Percentiles rank a stretch among this genome's conserved stretches.
Evolutionary conservation across 35 echinoderm and acorn worm species (phyloP).

Genomic region (Hemicentrotus pulcherrimus): DNA sequence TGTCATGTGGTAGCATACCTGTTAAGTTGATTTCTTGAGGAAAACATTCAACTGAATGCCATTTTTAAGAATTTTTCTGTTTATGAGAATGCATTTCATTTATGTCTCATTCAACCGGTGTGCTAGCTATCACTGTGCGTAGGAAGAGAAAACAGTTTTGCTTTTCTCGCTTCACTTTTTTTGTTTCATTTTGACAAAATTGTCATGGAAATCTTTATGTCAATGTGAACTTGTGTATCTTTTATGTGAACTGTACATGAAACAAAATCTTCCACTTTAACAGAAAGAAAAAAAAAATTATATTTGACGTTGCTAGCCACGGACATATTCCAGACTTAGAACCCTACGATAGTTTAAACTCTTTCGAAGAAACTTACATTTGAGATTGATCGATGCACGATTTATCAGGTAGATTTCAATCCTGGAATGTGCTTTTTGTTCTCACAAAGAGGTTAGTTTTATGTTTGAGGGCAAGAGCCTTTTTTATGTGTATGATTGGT

Average conservation of each 20-base stretch:
- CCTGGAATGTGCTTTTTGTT: background rate
- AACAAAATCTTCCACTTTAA: slow-evolving; percentile 2
- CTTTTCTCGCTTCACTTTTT: background rate
- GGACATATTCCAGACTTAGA: background rate
- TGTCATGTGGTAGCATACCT: no score
- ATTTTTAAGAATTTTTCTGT: no score
- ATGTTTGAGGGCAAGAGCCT: background rate
- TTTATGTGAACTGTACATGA: background rate
- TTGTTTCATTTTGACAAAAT: background rate
- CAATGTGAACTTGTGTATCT: background rate
- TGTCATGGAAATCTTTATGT: background rate
- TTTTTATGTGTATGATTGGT: no score
- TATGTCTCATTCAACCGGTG: background rate
- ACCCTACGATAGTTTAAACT: background rate
- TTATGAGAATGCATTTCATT: background rate
- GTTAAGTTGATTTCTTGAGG: no score
- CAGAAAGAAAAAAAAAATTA: background rate
- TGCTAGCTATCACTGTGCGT: background rate
- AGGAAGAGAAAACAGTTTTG: background rate
- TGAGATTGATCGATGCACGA: background rate
- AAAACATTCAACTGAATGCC: no score
- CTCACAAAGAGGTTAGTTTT: background rate
- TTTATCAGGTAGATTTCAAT: background rate
- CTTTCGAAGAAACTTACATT: background rate
- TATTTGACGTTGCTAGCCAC: background rate